phyloP scores from a whole-genome alignment of 1,140 invertebrate species.

The Ladona fulva region DNA sequence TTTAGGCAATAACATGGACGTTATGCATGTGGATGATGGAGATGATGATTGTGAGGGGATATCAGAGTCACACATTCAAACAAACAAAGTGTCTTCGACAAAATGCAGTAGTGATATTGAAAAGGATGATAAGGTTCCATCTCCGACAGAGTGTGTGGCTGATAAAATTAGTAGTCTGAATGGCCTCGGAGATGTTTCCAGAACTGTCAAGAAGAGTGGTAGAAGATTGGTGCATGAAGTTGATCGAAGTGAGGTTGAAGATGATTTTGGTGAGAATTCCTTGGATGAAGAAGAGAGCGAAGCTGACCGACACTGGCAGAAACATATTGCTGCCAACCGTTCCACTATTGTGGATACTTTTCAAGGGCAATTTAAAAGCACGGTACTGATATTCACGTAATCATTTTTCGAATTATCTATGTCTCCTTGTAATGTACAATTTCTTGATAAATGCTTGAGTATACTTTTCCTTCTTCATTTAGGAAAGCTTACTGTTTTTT shows the following conservation, averaged over 20 bases:
- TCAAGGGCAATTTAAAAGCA: constrained; percentile 63
- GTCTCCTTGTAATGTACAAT: not conserved
- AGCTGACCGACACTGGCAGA: constrained; percentile 53
- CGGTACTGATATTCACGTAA: constrained; percentile 40
- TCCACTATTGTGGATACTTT: constrained; percentile 61
- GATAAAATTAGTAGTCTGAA: not conserved
- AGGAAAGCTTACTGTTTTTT: no score
- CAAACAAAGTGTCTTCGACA: not conserved
- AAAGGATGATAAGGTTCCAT: not conserved
- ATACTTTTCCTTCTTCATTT: no score
- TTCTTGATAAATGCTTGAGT: no score
- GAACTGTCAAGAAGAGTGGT: not conserved
- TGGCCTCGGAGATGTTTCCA: not conserved
- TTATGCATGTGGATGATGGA: not conserved
- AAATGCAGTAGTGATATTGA: not conserved
- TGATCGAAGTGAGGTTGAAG: constrained; percentile 18
- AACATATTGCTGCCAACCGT: constrained; percentile 48
- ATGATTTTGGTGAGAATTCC: constrained; percentile 30
- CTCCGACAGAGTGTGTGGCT: not conserved
- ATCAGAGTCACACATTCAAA: constrained; percentile 13
- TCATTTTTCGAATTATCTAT: not conserved
- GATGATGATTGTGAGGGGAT: not conserved
- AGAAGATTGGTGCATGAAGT: not conserved
- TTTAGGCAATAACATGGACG: not conserved
- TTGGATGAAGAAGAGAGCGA: constrained; percentile 37